phyloP scores from a whole-genome alignment of 2,888 invertebrate genomes.

The Cotesia congregata region DNA sequence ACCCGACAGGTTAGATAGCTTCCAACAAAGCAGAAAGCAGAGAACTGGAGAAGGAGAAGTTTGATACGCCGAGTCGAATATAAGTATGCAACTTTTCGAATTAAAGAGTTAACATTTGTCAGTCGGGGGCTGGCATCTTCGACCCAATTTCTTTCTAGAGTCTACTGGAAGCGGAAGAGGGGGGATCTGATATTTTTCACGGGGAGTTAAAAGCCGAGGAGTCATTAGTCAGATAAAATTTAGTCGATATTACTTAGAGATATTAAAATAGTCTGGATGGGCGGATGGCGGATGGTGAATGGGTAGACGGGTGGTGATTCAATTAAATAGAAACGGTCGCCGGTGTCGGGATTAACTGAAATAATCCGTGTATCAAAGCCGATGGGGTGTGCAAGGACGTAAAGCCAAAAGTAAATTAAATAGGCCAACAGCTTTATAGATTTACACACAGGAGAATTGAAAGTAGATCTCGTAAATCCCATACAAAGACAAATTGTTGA shows the following conservation, averaged over 20 bases:
- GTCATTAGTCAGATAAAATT: background rate
- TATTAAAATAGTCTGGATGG: background rate
- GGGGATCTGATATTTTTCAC: background rate
- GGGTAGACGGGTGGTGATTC: background rate
- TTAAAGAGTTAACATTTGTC: background rate
- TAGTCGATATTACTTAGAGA: background rate
- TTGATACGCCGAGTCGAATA: slow-evolving; percentile 7
- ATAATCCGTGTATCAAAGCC: slow-evolving; percentile 4
- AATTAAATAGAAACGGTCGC: background rate
- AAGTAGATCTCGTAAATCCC: slow-evolving; percentile 14
- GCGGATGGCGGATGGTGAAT: too few species aligned
- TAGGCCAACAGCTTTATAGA: slow-evolving; percentile 8
- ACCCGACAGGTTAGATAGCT: slow-evolving; percentile 16
- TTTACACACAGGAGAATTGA: slow-evolving; percentile 3
- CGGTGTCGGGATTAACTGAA: background rate
- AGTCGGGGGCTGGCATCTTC: background rate
- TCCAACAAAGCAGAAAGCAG: too few species aligned
- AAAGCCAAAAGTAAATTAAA: slow-evolving; percentile 11
- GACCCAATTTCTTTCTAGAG: background rate
- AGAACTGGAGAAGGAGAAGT: background rate
- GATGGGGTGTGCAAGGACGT: slow-evolving; percentile 3
- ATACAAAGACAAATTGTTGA: slow-evolving; percentile 15
- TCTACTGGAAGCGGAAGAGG: too few species aligned
- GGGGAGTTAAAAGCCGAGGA: background rate
- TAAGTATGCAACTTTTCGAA: background rate